Percentiles rank a stretch among this genome's conserved stretches.
These are phyloP conservation scores for Buteo buteo DNA, from an alignment of 2,113 vertebrate genomes.

Conservation along the genomic window DNA sequence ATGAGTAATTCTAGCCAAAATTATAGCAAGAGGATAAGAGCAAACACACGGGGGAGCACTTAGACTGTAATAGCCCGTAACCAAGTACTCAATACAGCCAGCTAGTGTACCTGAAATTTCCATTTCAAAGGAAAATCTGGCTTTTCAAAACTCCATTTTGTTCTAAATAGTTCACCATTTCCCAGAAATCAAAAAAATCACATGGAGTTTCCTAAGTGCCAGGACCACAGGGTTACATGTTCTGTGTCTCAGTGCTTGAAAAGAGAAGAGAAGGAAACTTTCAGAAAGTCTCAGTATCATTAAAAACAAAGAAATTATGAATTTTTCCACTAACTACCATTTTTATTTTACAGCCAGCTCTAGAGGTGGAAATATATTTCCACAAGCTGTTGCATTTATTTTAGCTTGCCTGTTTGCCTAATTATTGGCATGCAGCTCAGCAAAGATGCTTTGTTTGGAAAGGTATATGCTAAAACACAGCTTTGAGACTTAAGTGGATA, in stretches of 20 bases:
- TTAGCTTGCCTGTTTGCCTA: neutral
- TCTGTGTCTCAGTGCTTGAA: neutral
- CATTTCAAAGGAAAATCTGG: neutral
- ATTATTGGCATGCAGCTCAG: neutral
- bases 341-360: neutral
- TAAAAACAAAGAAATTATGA: neutral
- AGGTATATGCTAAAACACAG: neutral
- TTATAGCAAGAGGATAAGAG: neutral
- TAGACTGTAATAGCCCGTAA: neutral
- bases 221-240: neutral
- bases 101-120: neutral
- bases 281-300: neutral
- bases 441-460: neutral
- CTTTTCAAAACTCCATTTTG: neutral
- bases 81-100: neutral
- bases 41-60: slow-evolving; percentile 54
- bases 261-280: neutral
- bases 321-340: neutral
- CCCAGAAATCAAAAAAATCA: neutral
- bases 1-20: neutral
- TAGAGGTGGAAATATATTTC: neutral
- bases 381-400: neutral
- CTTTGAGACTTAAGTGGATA: neutral
- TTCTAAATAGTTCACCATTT: neutral
- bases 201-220: neutral